Percentiles rank a stretch among this genome's conserved stretches.
phyloP scores from a whole-genome alignment of 2,888 invertebrate genomes.

The Oeneis ivallda region DNA sequence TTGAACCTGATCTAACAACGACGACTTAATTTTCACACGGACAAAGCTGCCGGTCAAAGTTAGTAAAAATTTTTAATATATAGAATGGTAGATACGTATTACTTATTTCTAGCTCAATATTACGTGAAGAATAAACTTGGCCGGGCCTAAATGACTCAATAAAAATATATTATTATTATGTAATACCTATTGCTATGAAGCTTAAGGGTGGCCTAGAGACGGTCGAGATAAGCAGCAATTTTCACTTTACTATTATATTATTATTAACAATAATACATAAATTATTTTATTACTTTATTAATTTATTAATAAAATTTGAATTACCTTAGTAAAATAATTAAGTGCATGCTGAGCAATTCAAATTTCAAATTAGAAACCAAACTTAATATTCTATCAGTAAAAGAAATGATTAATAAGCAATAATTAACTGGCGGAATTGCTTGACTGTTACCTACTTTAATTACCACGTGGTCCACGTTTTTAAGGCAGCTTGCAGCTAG shows the following conservation, averaged over 20 bases:
- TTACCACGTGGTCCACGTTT: constrained; percentile 26
- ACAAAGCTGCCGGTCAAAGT: too few relatives aligned
- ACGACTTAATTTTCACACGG: too few relatives aligned
- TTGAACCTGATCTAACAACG: too few relatives aligned
- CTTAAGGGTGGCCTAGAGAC: neutral
- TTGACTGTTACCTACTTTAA: constrained; percentile 9
- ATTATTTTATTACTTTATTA: too few relatives aligned
- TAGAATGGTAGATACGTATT: neutral
- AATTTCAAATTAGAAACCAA: neutral
- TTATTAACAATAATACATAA: too few relatives aligned
- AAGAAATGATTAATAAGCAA: constrained; percentile 20
- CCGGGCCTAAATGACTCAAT: too few relatives aligned
- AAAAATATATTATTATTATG: too few relatives aligned
- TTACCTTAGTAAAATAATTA: too few relatives aligned
- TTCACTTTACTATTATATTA: neutral
- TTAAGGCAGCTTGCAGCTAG: constrained; percentile 28
- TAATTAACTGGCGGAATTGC: constrained; percentile 13
- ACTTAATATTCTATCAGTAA: constrained; percentile 12
- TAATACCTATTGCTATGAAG: neutral
- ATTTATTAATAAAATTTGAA: too few relatives aligned
- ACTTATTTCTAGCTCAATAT: too few relatives aligned
- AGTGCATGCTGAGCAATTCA: neutral
- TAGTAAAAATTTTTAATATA: too few relatives aligned
- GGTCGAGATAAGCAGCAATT: neutral
- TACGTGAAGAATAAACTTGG: neutral